phyloP scores from a whole-genome alignment of 2,888 invertebrate species.

The Polia nebulosa region DNA sequence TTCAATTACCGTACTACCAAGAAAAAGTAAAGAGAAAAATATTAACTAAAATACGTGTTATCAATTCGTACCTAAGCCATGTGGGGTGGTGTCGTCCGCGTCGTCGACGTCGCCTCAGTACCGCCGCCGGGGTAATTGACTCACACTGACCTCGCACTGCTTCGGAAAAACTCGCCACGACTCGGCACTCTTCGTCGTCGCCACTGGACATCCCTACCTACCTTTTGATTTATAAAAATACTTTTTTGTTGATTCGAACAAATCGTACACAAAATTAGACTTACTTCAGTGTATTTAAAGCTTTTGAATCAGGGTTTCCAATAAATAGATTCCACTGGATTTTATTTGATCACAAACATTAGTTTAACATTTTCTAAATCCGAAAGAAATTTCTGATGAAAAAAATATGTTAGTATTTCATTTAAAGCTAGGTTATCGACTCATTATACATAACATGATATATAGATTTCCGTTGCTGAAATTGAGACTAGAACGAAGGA shows the following conservation, averaged over 20 bases:
- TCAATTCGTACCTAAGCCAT: conserved; percentile 8
- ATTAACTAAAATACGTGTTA: conserved; percentile 1
- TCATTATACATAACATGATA: neutral
- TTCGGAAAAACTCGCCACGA: conserved; percentile 84
- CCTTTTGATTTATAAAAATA: conserved; percentile 54
- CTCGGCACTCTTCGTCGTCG: conserved; percentile 80
- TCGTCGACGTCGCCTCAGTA: conserved; percentile 70
- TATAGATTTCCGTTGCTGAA: neutral
- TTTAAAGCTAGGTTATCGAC: neutral
- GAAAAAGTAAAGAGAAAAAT: neutral
- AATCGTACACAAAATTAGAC: conserved; percentile 12
- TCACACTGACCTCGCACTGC: conserved; percentile 91
- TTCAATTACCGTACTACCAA: neutral
- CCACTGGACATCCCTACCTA: conserved; percentile 61
- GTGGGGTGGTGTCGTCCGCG: conserved; percentile 51
- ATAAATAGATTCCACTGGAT: neutral
- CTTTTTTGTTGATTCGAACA: conserved; percentile 19
- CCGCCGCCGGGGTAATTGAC: conserved; percentile 92
- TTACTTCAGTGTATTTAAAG: neutral
- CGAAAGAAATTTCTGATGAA: neutral
- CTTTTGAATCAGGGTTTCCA: neutral
- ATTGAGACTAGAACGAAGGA: neutral
- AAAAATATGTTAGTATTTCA: neutral
- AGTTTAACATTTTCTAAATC: neutral
- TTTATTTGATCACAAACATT: neutral